Conservation (phyloP, 2,888 invertebrate species). For the Hypercompe scribonia region DNA sequence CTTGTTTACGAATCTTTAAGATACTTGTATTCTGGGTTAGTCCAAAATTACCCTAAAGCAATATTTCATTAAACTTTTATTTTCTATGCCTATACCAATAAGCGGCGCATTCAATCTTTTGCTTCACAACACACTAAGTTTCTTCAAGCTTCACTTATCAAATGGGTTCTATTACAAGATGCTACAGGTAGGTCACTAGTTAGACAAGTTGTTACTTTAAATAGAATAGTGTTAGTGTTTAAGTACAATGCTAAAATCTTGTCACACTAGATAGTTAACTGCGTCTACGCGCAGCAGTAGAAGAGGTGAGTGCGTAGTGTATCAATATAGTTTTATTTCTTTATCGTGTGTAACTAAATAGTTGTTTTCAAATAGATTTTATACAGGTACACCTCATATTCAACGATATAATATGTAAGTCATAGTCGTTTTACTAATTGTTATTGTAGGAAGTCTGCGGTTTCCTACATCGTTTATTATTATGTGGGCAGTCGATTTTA, state of each 20-base stretch:
- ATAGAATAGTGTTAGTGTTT: background rate
- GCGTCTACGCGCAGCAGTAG: background rate
- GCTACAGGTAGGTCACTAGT: too few species aligned
- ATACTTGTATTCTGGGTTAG: background rate
- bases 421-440: conserved; percentile 50
- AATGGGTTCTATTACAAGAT: too few species aligned
- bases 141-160: too few species aligned
- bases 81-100: too few species aligned
- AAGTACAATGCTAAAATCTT: background rate
- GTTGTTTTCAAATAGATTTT: conserved; percentile 57
- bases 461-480: conserved; percentile 52
- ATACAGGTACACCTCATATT: conserved; percentile 57
- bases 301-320: conserved; percentile 45
- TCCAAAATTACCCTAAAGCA: background rate
- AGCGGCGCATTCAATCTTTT: too few species aligned
- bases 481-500: conserved; percentile 37
- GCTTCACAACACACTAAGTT: too few species aligned
- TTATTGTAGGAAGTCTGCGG: conserved; percentile 53
- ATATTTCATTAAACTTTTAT: too few species aligned
- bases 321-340: conserved; percentile 41
- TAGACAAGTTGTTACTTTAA: background rate
- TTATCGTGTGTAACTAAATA: conserved; percentile 66
- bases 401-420: conserved; percentile 26
- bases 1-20: background rate
- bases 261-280: background rate